Conservation (phyloP, 2,888 invertebrate species). For the Unio delphinus region DNA sequence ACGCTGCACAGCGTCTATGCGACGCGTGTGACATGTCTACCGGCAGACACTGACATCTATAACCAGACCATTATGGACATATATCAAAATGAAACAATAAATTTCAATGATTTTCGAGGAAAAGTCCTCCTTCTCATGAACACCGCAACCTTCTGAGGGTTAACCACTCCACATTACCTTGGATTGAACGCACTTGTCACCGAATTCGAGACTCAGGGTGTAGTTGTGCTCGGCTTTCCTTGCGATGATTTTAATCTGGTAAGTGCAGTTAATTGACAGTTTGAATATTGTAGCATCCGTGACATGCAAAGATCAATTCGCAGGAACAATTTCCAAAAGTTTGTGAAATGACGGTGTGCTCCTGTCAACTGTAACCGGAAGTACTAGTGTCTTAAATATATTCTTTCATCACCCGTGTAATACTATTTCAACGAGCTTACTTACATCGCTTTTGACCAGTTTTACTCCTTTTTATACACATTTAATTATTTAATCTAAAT, state of each 20-base stretch:
- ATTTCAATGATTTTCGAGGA: slow-evolving; percentile 26
- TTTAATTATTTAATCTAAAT: too few relatives aligned
- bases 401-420: too few relatives aligned
- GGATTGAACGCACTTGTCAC: slow-evolving; percentile 73
- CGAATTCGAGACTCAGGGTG: slow-evolving; percentile 56
- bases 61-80: slow-evolving; percentile 37
- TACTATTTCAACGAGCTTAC: too few relatives aligned
- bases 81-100: slow-evolving; percentile 28
- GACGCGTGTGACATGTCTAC: slow-evolving; percentile 11
- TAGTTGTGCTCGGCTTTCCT: slow-evolving; percentile 72
- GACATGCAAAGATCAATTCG: too few relatives aligned
- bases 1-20: slow-evolving; percentile 8
- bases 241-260: slow-evolving; percentile 72
- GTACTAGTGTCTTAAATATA: too few relatives aligned
- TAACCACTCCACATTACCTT: slow-evolving; percentile 70
- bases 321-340: too few relatives aligned
- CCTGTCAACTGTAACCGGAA: too few relatives aligned
- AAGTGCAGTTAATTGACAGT: slow-evolving; percentile 11
- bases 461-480: too few relatives aligned
- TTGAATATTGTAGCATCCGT: too few relatives aligned
- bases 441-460: too few relatives aligned
- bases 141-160: slow-evolving; percentile 73
- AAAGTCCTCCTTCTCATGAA: slow-evolving; percentile 70
- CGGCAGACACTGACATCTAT: slow-evolving; percentile 8
- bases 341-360: too few relatives aligned